A percentile compares a stretch with the other conserved stretches of the same genome.
Conservation (phyloP, 2,797 vertebrate genomes). For the Acrossocheilus fasciatus region DNA sequence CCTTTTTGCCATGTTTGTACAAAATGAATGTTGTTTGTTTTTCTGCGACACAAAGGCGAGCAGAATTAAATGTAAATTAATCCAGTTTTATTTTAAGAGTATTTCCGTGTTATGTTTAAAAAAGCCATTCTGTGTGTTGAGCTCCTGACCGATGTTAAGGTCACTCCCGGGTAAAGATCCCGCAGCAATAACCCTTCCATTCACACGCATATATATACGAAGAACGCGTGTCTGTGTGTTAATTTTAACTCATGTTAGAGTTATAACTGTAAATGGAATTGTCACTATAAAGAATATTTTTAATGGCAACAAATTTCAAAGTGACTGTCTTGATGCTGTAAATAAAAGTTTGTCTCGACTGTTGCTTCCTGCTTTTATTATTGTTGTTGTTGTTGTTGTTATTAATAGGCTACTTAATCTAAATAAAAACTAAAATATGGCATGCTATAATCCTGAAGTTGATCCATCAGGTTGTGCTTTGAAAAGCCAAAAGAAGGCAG, state of each 20-base stretch:
- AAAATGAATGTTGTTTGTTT: conserved; percentile 55
- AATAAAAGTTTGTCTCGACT: conserved; percentile 63
- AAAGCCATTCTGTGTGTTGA: conserved; percentile 54
- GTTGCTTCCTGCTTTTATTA: not conserved
- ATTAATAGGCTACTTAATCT: not conserved
- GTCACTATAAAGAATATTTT: conserved; percentile 56
- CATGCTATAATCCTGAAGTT: not conserved
- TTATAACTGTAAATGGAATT: conserved; percentile 54
- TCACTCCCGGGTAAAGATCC: conserved; percentile 39
- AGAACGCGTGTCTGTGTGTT: conserved; percentile 5
- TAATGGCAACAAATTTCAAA: conserved; percentile 53
- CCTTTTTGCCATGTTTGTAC: conserved; percentile 53
- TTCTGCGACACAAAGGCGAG: conserved; percentile 9
- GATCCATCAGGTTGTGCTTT: not conserved
- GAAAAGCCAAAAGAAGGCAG: not conserved
- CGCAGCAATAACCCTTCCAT: conserved; percentile 45
- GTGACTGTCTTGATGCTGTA: conserved; percentile 64
- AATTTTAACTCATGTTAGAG: conserved; percentile 36
- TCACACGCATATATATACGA: conserved; percentile 34
- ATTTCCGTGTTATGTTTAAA: conserved; percentile 54
- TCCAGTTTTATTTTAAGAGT: conserved; percentile 59
- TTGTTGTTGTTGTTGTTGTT: too few species aligned
- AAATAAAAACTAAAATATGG: not conserved
- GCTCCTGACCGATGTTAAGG: not conserved
- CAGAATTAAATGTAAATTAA: conserved; percentile 65